phyloP scores from a whole-genome alignment of 2,113 vertebrate species.

The Sciurus niger region DNA sequence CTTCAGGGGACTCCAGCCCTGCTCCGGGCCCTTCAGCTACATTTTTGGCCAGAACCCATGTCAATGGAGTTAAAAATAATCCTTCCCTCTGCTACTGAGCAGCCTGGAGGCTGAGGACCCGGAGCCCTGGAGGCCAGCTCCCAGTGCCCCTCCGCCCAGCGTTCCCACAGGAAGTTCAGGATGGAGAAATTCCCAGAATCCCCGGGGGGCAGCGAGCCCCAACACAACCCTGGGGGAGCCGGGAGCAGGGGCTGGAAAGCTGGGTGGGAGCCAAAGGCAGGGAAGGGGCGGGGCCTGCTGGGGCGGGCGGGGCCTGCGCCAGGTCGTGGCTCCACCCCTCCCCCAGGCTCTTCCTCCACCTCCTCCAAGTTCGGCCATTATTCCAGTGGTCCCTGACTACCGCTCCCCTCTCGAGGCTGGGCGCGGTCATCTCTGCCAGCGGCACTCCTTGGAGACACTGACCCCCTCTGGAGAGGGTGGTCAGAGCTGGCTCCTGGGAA shows the following conservation, averaged over 20 bases:
- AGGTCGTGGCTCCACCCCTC: background rate
- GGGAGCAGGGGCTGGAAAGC: background rate
- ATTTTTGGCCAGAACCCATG: slow-evolving; percentile 79
- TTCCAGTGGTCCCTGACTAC: background rate
- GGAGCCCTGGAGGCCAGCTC: slow-evolving; percentile 80
- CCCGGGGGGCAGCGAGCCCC: slow-evolving; percentile 82
- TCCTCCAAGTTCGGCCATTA: background rate
- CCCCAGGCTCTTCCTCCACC: no score
- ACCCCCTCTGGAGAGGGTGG: background rate
- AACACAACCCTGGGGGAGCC: slow-evolving; percentile 83
- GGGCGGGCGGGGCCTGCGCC: background rate
- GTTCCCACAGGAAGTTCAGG: slow-evolving; percentile 91
- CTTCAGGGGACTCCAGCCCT: background rate
- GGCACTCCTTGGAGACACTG: background rate
- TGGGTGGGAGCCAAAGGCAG: background rate
- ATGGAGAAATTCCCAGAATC: slow-evolving; percentile 89
- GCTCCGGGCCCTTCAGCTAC: slow-evolving; percentile 30
- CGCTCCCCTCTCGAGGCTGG: slow-evolving; percentile 72
- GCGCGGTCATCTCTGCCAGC: background rate
- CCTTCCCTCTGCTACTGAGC: slow-evolving; percentile 68
- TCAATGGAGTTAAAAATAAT: slow-evolving; percentile 82
- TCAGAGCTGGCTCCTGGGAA: background rate
- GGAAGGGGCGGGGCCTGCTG: background rate
- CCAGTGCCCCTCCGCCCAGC: slow-evolving; percentile 83
- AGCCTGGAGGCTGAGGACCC: slow-evolving; percentile 52